These are phyloP conservation scores for Oceanodroma tethys DNA, from an alignment of 2,113 vertebrate genomes.

Conservation along the genomic window DNA sequence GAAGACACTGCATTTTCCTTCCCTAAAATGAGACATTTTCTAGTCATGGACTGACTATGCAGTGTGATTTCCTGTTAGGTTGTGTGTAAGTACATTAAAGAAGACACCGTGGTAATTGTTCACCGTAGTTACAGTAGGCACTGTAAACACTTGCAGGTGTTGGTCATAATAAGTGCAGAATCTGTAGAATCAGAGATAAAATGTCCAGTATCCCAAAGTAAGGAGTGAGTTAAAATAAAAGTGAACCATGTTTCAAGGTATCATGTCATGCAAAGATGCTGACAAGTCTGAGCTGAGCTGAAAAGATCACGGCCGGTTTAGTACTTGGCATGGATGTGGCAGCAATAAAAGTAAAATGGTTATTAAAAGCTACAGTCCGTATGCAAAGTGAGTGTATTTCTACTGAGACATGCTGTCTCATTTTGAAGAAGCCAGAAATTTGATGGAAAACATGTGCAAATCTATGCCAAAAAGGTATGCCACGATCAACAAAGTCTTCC, in stretches of 20 bases:
- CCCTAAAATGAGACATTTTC: background rate
- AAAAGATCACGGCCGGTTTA: background rate
- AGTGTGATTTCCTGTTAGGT: background rate
- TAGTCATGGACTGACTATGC: background rate
- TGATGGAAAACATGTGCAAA: background rate
- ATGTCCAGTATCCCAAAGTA: background rate
- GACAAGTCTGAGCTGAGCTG: background rate
- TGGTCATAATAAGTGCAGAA: background rate
- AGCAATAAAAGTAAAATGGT: background rate
- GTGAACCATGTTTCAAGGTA: background rate
- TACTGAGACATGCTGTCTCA: background rate
- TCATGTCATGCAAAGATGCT: background rate
- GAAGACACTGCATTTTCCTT: background rate
- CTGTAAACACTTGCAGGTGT: background rate
- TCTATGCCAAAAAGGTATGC: background rate
- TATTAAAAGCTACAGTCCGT: background rate
- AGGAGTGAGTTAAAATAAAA: background rate
- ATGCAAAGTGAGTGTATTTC: background rate
- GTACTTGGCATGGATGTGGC: background rate
- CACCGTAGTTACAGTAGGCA: background rate
- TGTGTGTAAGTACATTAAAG: background rate
- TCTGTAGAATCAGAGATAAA: background rate
- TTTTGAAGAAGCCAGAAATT: background rate
- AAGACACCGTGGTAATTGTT: background rate
- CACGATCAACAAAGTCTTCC: constrained; percentile 22